Base-by-base conservation (phyloP, 2,113 vertebrate genomes). In the Strix uralensis region DNA sequence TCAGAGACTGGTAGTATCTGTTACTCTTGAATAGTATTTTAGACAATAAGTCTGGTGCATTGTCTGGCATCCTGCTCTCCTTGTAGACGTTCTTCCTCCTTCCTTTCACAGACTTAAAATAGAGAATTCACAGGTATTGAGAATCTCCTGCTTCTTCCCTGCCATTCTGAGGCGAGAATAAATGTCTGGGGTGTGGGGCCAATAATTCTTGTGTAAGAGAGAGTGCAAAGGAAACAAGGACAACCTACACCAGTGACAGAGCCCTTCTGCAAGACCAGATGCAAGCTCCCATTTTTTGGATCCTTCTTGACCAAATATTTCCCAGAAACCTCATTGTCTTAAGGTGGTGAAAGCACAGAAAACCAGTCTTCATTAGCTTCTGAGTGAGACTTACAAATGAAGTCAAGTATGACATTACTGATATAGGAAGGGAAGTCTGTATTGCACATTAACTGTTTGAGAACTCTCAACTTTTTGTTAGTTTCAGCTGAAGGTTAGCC, bases 1-100 rank as follows among this genome's bases (percentile, higher is more conserved):
- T 99, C 94, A 98, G 91, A 95, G 97, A 98, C 77, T 96, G 90
- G 93, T 54, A 90, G 6, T 17, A 3, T 57, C 27, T 65, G 40
- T 54, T 69, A 27, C 7, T 54, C 15, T 75, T 2, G 0, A 47
- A 22, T 12, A 44, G 15, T 36, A 67, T 59, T 59, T 86, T 34
- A 23, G 25, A 36, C 32, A 67, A 4, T 47, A 81, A 47, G 11
- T 87, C 21, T 91, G 18, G 18, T 59, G 55, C 15, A 7, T 52
- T 84, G 14, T 30, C n/a, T 80, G 71, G 29, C 38, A 78, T 44
- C 25, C 26, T 54, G 18, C 17, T 86, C 10, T 91, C n/a, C 30
- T 75, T 4, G 3, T 5, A 25, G 47, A 54, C 36, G 18, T 62
- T 69, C 29, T 70, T 52, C 57, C 27, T 75, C 23, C 34, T 88